Conservation (phyloP, 2,888 invertebrate species). For the Drosophila colorata region DNA sequence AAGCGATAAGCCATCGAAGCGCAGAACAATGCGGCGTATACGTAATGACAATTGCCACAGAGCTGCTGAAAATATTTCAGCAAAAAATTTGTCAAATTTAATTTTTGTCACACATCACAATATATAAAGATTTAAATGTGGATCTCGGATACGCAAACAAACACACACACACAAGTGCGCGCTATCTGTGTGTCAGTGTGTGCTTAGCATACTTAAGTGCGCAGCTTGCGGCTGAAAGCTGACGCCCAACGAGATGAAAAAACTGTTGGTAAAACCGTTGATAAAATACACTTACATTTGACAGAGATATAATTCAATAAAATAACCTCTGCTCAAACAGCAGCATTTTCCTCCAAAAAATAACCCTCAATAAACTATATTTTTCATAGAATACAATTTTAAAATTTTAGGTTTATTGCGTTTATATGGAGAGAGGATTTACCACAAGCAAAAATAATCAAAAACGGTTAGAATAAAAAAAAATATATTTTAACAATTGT, state of each 20-base stretch:
- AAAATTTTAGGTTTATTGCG: no score
- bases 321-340: no score
- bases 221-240: constrained; percentile 18
- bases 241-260: constrained; percentile 1
- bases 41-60: constrained; percentile 17
- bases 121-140: constrained; percentile 34
- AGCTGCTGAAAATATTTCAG: constrained; percentile 1
- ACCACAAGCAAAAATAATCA: no score
- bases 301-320: background rate
- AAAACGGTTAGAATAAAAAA: no score
- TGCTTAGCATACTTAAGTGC: constrained; percentile 65
- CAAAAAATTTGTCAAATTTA: constrained; percentile 25
- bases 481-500: no score
- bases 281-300: constrained; percentile 1
- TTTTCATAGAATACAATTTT: no score
- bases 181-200: constrained; percentile 20
- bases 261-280: background rate
- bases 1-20: constrained; percentile 3
- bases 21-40: constrained; percentile 41
- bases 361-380: no score
- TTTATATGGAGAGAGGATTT: no score
- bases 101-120: constrained; percentile 37
- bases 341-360: no score
- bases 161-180: constrained; percentile 6
- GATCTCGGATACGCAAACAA: constrained; percentile 4